Percentiles rank a stretch among this genome's conserved stretches.
Conservation (phyloP, 2,113 vertebrate genomes). For the Pyrgilauda ruficollis region DNA sequence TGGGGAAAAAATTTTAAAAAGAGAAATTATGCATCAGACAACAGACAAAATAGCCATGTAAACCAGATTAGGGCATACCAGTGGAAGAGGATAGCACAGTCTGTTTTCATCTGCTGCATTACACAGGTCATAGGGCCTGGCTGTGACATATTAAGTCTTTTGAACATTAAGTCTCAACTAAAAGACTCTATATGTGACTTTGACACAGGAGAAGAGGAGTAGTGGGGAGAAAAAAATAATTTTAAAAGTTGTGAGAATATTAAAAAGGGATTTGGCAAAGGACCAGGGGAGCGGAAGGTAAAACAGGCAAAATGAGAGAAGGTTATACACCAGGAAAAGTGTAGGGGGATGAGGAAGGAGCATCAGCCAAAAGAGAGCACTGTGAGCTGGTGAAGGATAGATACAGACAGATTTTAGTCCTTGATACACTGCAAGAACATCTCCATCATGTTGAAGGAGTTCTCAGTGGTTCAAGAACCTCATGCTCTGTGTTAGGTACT, state of each 20-base stretch:
- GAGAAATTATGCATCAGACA: not conserved
- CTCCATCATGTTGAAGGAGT: not conserved
- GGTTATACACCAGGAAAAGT: not conserved
- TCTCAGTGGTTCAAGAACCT: not conserved
- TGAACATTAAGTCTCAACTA: not conserved
- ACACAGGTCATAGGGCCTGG: not conserved
- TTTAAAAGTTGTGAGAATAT: not conserved
- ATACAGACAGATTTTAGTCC: not conserved
- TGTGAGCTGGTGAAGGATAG: not conserved
- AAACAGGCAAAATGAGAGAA: not conserved
- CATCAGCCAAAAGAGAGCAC: not conserved
- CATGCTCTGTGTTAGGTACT: not conserved
- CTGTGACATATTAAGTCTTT: not conserved
- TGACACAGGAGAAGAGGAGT: not conserved
- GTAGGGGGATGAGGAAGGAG: not conserved
- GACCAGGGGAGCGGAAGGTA: not conserved
- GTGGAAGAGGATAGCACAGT: not conserved
- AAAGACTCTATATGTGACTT: not conserved
- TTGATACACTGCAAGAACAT: not conserved
- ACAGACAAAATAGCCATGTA: not conserved
- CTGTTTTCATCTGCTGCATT: not conserved
- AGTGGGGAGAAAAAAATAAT: not conserved
- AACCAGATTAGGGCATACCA: not conserved
- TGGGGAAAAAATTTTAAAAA: rapidly evolving
- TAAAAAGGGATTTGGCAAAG: not conserved